Evolutionary conservation across 2,113 vertebrate species (phyloP).

Genomic region (Nipponia nippon): DNA sequence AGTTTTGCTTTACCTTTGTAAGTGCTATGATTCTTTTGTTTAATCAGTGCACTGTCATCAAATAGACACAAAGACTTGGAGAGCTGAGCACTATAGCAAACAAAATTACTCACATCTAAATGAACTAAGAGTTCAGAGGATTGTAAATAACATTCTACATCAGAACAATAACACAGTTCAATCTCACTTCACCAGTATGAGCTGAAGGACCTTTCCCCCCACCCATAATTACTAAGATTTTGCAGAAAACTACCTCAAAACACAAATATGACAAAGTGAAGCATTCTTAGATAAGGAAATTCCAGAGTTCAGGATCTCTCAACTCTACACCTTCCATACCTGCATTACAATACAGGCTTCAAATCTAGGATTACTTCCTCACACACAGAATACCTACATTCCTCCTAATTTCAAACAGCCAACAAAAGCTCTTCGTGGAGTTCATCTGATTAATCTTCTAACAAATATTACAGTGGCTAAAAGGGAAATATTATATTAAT

Average conservation of each 20-base stretch:
- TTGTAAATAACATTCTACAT: not conserved
- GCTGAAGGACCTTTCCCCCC: not conserved
- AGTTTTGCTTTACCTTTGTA: not conserved
- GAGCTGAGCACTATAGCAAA: not conserved
- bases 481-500: not conserved
- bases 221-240: not conserved
- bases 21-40: not conserved
- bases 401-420: not conserved
- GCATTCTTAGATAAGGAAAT: not conserved
- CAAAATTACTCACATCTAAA: not conserved
- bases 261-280: not conserved
- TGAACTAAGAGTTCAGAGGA: not conserved
- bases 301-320: not conserved
- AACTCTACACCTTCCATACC: not conserved
- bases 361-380: not conserved
- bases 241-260: not conserved
- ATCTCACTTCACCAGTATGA: not conserved
- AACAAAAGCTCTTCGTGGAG: not conserved
- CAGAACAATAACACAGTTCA: not conserved
- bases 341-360: not conserved
- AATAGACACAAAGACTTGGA: not conserved
- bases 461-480: not conserved
- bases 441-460: not conserved
- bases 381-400: not conserved
- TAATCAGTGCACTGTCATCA: not conserved